Conservation (phyloP, 2,797 vertebrate species). For the Esox lucius region DNA sequence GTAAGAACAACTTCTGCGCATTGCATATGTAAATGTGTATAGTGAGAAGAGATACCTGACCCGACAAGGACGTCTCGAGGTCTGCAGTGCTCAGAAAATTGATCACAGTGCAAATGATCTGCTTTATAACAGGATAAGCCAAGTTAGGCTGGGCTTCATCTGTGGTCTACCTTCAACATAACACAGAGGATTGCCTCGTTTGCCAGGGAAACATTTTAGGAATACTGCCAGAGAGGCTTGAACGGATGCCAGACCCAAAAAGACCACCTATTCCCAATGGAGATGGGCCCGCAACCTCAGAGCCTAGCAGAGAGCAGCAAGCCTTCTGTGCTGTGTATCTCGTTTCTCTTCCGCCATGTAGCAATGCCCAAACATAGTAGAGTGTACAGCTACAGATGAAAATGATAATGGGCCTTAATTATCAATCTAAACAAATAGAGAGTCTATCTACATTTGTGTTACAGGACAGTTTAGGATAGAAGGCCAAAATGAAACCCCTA, state of each 20-base stretch:
- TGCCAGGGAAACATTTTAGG: slow-evolving; percentile 8
- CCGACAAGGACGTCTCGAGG: background rate
- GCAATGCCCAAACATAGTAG: background rate
- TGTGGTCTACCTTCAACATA: slow-evolving; percentile 14
- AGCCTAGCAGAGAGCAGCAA: background rate
- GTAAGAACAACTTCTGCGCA: background rate
- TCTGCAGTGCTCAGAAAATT: background rate
- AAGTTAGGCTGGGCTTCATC: slow-evolving; percentile 3
- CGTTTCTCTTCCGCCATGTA: slow-evolving; percentile 4
- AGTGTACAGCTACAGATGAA: slow-evolving; percentile 6
- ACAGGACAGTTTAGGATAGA: background rate
- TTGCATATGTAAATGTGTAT: background rate
- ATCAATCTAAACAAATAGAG: slow-evolving; percentile 11
- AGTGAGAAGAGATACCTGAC: background rate
- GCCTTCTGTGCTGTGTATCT: background rate
- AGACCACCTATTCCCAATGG: slow-evolving; percentile 21
- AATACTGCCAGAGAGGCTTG: slow-evolving; percentile 9
- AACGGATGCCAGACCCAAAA: slow-evolving; percentile 26
- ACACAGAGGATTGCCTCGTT: slow-evolving; percentile 19
- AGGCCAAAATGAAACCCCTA: background rate
- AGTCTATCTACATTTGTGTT: background rate
- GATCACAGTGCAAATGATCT: slow-evolving; percentile 4
- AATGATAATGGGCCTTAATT: slow-evolving; percentile 20
- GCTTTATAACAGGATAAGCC: slow-evolving; percentile 11
- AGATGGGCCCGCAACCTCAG: slow-evolving; percentile 19